These are phyloP conservation scores for Percopsis omiscomaycus DNA, from an alignment of 2,797 vertebrate genomes.

Conservation along the genomic window DNA sequence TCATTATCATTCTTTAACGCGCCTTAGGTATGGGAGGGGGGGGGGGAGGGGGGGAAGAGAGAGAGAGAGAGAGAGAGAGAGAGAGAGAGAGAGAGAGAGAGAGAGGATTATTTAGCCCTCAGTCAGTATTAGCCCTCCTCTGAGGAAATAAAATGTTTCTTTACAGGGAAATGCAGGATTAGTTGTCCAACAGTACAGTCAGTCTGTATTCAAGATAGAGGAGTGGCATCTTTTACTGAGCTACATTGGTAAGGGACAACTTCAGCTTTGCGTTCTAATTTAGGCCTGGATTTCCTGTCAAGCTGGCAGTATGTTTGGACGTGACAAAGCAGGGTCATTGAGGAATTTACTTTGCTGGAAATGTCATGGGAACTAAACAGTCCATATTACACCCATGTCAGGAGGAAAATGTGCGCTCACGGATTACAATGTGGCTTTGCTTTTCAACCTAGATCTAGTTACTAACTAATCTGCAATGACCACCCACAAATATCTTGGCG, in stretches of 20 bases:
- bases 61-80: slow-evolving; percentile 11
- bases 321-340: slow-evolving; percentile 6
- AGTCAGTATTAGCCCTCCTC: slow-evolving; percentile 49
- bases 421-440: slow-evolving; percentile 18
- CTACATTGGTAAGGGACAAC: slow-evolving; percentile 20
- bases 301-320: not conserved
- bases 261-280: slow-evolving; percentile 16
- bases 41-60: slow-evolving; percentile 18
- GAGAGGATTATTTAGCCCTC: slow-evolving; percentile 82
- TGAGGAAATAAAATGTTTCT: slow-evolving; percentile 43
- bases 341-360: not conserved
- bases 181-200: slow-evolving; percentile 27
- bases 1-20: not conserved
- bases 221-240: slow-evolving; percentile 19
- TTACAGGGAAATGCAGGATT: slow-evolving; percentile 40
- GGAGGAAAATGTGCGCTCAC: not conserved
- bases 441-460: not conserved
- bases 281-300: slow-evolving; percentile 17
- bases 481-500: slow-evolving; percentile 9
- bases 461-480: not conserved
- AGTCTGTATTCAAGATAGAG: slow-evolving; percentile 16
- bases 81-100: slow-evolving; percentile 47
- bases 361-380: not conserved
- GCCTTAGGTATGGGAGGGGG: slow-evolving; percentile 1
- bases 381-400: not conserved